Evolutionary conservation across 2,888 invertebrate genomes (phyloP), one percentile per base, ranked within the genome.

Genomic region (Synanthedon vespiformis): DNA sequence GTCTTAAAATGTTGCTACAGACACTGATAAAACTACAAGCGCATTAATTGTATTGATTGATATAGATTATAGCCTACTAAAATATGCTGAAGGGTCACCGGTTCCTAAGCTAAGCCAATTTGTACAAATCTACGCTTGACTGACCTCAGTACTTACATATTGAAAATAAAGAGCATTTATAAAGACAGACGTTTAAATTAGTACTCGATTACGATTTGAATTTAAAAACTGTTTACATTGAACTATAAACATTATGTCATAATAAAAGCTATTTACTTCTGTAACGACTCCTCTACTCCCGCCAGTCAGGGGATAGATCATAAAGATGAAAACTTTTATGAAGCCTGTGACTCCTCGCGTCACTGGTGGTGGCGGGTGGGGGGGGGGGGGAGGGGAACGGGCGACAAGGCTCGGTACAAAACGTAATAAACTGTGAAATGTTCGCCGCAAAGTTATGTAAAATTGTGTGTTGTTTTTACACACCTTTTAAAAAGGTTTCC

Each of bases 321-420:
- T 79, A 76, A 77, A 76, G 73, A 69, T 80, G 76, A 81, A 82
- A 82, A 81, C 63, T 80, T 81, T 80, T 78, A 81, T 80, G 74
- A 77, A 78, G 77, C 73, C 71, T 58, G 62, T 61, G 62, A 61
- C 69, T 34, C 34, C 10, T 34, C 34, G 34, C 10, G 34, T 34
- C 34, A 10, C 34, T 6, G 34, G 34, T 34, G 34, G 34, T 34
- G 34, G 34, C 34, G 2, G 34, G 59, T 61, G 60, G 64, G 40
- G 18, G 14, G 34, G 49, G 49, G 41, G 50, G 6, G 44, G 12
- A 11, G 62, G 63, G 68, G 65, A 64, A 60, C 61, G 61, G 65
- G 34, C 44, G 40, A 13, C n/a, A 62, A 63, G 69, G 65, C 64
- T 61, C 61, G 60, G 65, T 67, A 65, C 68, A 68, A 64, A 71